phyloP scores from a whole-genome alignment of 23 tunicate genomes.

The Oikopleura albicans region DNA sequence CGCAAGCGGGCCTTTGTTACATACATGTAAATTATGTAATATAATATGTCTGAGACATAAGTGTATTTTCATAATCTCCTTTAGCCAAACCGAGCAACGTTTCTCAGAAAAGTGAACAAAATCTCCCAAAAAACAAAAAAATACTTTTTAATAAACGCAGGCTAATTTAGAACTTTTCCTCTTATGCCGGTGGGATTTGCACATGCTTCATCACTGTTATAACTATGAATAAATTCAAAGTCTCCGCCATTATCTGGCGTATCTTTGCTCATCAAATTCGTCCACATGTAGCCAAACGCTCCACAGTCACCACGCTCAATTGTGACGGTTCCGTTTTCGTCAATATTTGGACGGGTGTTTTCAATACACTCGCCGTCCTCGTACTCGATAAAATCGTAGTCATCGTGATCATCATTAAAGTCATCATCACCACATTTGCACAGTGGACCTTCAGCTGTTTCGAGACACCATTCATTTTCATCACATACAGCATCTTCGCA shows the following conservation, averaged over 20 bases:
- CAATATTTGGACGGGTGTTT: not conserved
- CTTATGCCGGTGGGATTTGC: not conserved
- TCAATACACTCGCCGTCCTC: constrained; percentile 13
- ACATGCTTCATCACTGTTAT: not conserved
- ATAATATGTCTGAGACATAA: too few species aligned
- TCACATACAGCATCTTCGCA: not conserved
- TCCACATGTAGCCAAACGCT: not conserved
- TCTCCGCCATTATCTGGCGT: not conserved
- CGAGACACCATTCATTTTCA: constrained; percentile 10
- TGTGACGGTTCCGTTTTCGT: not conserved
- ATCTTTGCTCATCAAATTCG: not conserved
- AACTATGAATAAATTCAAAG: not conserved
- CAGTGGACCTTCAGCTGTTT: not conserved
- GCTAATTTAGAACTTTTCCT: not conserved
- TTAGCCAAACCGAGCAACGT: too few species aligned
- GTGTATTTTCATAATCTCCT: too few species aligned
- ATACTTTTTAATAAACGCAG: too few species aligned
- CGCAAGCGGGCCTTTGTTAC: too few species aligned
- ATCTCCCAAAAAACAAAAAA: too few species aligned
- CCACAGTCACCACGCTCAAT: not conserved
- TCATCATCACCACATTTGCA: constrained; percentile 18
- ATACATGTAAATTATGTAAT: too few species aligned
- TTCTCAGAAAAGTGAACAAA: too few species aligned
- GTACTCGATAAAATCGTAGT: not conserved
- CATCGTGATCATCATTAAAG: not conserved